Conservation (phyloP, 2,888 invertebrate genomes). For the Loripinus fragilis region DNA sequence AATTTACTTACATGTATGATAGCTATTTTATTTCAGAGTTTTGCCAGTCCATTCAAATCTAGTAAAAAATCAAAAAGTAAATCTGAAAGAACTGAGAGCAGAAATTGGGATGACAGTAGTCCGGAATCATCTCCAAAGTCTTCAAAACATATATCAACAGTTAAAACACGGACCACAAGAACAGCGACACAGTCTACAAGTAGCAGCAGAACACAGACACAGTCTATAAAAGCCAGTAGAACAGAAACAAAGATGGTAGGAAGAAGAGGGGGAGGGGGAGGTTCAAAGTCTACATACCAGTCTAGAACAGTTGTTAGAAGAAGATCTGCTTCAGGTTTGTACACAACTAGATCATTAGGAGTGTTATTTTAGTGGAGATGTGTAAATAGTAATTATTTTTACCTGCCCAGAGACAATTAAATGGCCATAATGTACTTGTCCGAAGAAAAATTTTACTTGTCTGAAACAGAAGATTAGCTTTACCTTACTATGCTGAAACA, state of each 20-base stretch:
- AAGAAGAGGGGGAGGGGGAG: neutral
- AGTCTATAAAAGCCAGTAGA: neutral
- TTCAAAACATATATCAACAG: constrained; percentile 19
- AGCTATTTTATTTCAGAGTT: constrained; percentile 39
- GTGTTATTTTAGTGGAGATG: too few species aligned
- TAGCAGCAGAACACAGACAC: neutral
- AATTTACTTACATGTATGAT: too few species aligned
- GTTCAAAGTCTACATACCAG: neutral
- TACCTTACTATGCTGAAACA: too few species aligned
- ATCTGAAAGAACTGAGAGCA: constrained; percentile 23
- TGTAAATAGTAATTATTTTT: too few species aligned
- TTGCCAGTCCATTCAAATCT: constrained; percentile 46
- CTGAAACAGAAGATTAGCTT: too few species aligned
- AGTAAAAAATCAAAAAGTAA: constrained; percentile 38
- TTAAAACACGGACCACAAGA: constrained; percentile 12
- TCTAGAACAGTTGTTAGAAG: constrained; percentile 21
- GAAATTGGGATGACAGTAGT: constrained; percentile 44
- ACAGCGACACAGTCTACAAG: constrained; percentile 5
- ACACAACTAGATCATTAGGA: too few species aligned
- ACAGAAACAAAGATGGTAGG: neutral
- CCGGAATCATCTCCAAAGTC: constrained; percentile 30
- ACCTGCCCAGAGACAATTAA: too few species aligned
- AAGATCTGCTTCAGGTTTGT: constrained; percentile 51
- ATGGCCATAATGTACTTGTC: too few species aligned
- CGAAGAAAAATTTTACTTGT: too few species aligned